These are phyloP conservation scores for Pachycephus smyrnensis DNA, from an alignment of 2,888 invertebrate species.

Conservation along the genomic window DNA sequence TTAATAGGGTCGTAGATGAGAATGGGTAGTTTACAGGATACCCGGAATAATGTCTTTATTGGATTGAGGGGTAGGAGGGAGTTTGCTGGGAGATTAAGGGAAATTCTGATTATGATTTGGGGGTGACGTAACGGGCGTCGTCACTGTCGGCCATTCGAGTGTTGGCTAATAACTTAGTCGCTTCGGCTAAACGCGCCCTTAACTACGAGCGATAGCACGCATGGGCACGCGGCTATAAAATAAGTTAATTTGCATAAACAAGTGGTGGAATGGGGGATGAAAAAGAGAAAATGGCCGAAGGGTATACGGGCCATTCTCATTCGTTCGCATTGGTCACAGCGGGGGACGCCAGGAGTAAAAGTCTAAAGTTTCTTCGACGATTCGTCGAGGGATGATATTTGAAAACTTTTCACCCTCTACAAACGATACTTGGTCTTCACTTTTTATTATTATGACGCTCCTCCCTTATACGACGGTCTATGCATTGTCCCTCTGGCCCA, in stretches of 20 bases:
- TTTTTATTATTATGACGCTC: background rate
- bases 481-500: background rate
- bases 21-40: background rate
- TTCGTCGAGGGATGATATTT: constrained; percentile 10
- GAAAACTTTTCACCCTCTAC: constrained; percentile 16
- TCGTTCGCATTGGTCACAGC: background rate
- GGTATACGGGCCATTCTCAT: background rate
- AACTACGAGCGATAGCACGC: background rate
- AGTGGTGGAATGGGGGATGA: background rate
- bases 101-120: constrained; percentile 6
- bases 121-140: background rate
- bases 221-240: background rate
- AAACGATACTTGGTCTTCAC: background rate
- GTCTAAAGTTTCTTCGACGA: background rate
- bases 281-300: background rate
- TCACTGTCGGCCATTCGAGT: background rate
- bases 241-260: background rate
- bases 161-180: background rate
- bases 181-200: background rate
- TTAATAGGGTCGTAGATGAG: background rate
- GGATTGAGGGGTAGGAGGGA: background rate
- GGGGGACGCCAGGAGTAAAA: background rate
- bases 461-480: background rate
- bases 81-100: background rate
- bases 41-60: background rate